Base-by-base conservation (phyloP, 2,888 invertebrate species). In the Drosophila birchii region DNA sequence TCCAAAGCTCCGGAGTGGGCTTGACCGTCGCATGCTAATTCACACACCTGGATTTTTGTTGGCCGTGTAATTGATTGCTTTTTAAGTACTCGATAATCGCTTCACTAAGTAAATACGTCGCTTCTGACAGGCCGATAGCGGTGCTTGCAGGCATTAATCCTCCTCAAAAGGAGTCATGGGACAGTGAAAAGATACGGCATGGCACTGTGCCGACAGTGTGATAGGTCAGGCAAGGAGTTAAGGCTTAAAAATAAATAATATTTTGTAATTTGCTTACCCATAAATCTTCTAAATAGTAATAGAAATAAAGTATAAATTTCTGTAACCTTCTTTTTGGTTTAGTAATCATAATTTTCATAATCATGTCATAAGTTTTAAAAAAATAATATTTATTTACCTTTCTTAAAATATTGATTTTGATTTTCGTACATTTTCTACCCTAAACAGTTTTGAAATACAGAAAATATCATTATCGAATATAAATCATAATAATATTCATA, bases 61-160 rank as follows among this genome's bases (percentile, higher is more conserved):
- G 29, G 34, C 8, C 14, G 38, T 36, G 45, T 54, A 49, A 70
- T 18, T 59, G 59, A 70, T 70, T 18, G 59, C 41, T 69, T 69
- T 70, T 55, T 59, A 41, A 70, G 69, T 38, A 32, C 5, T 20
- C 38, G n/a, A 16, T 47, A 53, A 59, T 47, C 59, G 29, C 16
- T 23, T 14, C 53, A 34, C n/a, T 54, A 29, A 16, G 45, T 41
- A 29, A 41, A 39, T 47, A 29, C 38, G 49, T 20, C 49, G 14
- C 26, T 16, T 29, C 18, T 54, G 53, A 58, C 58, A 36, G 45
- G n/a, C 36, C 64, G 64, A 68, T 68, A 68, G 44, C 54, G n/a
- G 47, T 9, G 16, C 5, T 11, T 11, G 6, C 51, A 16, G 20
- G 14, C 3, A 16, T 16, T 32, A n/a, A 26, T 29, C 26, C 38